Evolutionary conservation across 2,888 invertebrate species (phyloP), one percentile per base, ranked within the genome.

Genomic region (Eupithecia subumbrata): DNA sequence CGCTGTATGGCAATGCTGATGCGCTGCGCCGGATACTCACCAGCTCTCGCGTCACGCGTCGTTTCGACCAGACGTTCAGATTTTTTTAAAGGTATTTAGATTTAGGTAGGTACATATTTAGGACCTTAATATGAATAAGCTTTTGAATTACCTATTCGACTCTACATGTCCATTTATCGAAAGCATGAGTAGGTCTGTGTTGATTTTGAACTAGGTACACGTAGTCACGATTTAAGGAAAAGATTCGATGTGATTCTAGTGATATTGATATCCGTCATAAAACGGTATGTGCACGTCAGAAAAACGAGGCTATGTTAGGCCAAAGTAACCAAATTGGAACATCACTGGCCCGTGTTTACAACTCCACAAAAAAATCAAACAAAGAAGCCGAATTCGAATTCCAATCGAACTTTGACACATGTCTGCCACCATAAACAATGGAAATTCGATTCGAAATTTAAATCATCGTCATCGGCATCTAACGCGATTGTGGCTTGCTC

Each of bases 371-470:
- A 94, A 91, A 88, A 86, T 87, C 83, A 88, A 91, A 94, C 95
- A 95, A 95, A 94, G 93, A 88, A 92, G 93, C 95, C 95, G 95
- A 95, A 94, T 94, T 93, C 92, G 92, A 94, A 94, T 95, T 94
- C 95, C 92, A 92, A 93, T 94, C 94, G 95, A 95, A 94, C 94
- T 94, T 94, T 94, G 95, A 95, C 95, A 94, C 94, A 95, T 94
- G 95, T 94, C 95, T 95, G 95, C 95, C 95, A 94, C 95, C 94
- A 95, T 93, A 95, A 94, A 95, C 95, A 95, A 95, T 94, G 91
- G 92, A 92, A 93, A 94, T 92, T 93, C 95, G 92, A 95, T 94
- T 95, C 95, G 92, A 92, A 93, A 94, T 92, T 93, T 95, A 92
- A 95, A 95, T 95, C 95, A 94, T 95, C 92, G 90, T 92, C 85